Percentiles rank a stretch among this genome's conserved stretches.
These are phyloP conservation scores for Ophioderma brevispina DNA, from an alignment of 35 echinoderm and acorn worm genomes.

Conservation along the genomic window DNA sequence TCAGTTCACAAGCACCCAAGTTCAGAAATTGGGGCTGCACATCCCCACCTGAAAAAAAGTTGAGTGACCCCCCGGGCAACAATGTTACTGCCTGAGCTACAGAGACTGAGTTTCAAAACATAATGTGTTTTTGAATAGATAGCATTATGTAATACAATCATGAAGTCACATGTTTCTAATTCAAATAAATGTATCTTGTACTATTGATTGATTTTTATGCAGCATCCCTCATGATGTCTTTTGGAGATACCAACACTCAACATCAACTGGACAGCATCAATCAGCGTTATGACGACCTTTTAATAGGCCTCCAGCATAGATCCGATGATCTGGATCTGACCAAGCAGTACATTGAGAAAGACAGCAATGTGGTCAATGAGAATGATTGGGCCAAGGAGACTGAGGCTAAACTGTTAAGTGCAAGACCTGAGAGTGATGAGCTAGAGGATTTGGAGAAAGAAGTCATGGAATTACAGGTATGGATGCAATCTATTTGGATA, in stretches of 20 bases:
- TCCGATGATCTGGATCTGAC: constrained; percentile 77
- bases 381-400: constrained; percentile 72
- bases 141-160: too few species aligned
- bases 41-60: too few species aligned
- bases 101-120: too few species aligned
- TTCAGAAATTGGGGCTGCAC: too few species aligned
- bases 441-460: constrained; percentile 76
- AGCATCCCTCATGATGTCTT: too few species aligned
- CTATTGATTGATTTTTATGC: too few species aligned
- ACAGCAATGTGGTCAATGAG: constrained; percentile 54
- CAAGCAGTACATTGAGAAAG: constrained; percentile 82
- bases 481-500: background rate
- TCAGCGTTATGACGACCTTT: constrained; percentile 73
- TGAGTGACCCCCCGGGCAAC: too few species aligned
- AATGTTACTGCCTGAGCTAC: too few species aligned
- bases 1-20: too few species aligned
- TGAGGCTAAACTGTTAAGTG: constrained; percentile 39
- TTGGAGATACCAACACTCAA: constrained; percentile 76
- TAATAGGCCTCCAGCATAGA: constrained; percentile 50
- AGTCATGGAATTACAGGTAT: constrained; percentile 68
- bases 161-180: too few species aligned
- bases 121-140: too few species aligned
- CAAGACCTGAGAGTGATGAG: constrained; percentile 42
- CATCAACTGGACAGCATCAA: constrained; percentile 75
- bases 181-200: too few species aligned